A percentile compares a stretch with the other conserved stretches of the same genome.
phyloP scores from a whole-genome alignment of 2,888 invertebrate species.

The Hybos culiciformis region DNA sequence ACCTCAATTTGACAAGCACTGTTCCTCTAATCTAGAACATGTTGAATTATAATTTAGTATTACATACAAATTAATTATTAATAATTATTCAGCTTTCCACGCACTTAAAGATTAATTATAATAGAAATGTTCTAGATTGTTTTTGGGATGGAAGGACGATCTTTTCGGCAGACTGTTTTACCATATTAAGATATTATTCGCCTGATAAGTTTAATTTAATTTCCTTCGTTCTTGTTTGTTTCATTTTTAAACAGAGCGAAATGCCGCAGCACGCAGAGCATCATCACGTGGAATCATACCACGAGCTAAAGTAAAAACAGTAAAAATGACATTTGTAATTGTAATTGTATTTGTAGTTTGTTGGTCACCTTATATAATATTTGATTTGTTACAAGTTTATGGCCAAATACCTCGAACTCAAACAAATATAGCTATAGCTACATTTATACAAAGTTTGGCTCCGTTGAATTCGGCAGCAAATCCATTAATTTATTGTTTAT shows the following conservation, averaged over 20 bases:
- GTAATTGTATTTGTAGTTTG: constrained; percentile 88
- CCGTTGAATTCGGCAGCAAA: constrained; percentile 89
- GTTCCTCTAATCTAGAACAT: no score
- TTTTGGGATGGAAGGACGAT: no score
- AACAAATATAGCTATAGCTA: constrained; percentile 69
- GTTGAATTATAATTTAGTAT: no score
- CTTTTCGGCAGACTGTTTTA: no score
- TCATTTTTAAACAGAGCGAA: constrained; percentile 19
- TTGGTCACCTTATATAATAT: constrained; percentile 91
- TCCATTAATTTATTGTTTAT: constrained; percentile 86
- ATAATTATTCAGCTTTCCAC: no score
- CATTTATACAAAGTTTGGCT: constrained; percentile 82
- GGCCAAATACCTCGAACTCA: constrained; percentile 66
- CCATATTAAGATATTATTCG: no score
- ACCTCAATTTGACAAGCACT: no score
- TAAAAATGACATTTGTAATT: constrained; percentile 95
- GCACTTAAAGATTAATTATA: no score
- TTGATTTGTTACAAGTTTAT: constrained; percentile 80
- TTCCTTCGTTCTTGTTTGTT: no score
- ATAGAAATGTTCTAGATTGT: no score
- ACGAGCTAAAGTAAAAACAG: constrained; percentile 89
- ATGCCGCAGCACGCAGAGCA: constrained; percentile 51
- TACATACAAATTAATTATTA: no score
- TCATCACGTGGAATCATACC: constrained; percentile 89
- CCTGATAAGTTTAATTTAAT: no score